These are phyloP conservation scores for Apotomis betuletana DNA, from an alignment of 2,888 invertebrate species.

Conservation along the genomic window DNA sequence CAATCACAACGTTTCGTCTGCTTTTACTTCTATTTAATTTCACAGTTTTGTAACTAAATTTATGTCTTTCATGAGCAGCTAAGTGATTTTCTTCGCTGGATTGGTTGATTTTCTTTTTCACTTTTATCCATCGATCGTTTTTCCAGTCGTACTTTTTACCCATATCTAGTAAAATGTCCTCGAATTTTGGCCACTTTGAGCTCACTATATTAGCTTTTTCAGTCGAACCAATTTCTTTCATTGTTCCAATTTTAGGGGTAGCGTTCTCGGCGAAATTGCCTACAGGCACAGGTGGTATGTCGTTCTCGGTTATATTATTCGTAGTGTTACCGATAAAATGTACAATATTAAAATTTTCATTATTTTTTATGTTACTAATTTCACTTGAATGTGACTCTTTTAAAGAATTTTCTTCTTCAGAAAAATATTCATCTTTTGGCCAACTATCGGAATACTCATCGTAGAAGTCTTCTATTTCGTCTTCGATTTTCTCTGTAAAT, in stretches of 20 bases:
- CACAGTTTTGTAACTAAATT: conserved; percentile 74
- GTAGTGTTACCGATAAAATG: conserved; percentile 21
- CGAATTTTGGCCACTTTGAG: conserved; percentile 72
- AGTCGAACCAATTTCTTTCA: conserved; percentile 21
- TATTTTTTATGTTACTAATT: conserved; percentile 50
- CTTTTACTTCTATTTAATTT: conserved; percentile 74
- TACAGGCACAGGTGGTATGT: background rate
- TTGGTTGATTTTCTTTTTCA: conserved; percentile 63
- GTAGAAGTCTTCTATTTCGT: conserved; percentile 70
- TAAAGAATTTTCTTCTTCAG: conserved; percentile 47
- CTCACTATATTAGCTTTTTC: conserved; percentile 19
- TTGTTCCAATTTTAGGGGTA: conserved; percentile 10
- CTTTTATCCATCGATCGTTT: conserved; percentile 79
- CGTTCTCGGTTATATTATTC: conserved; percentile 12
- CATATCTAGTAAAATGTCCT: conserved; percentile 70
- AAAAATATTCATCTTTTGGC: conserved; percentile 56
- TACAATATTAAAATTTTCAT: background rate
- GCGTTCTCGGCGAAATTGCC: conserved; percentile 4
- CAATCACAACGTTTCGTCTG: conserved; percentile 75
- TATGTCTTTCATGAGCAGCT: conserved; percentile 68
- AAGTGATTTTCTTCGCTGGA: conserved; percentile 51
- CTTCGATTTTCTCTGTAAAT: conserved; percentile 71
- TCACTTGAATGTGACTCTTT: conserved; percentile 47
- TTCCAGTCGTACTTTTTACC: conserved; percentile 79
- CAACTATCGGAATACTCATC: conserved; percentile 66